phyloP scores from a whole-genome alignment of 2,888 invertebrate species.

The Brachylomia viminalis region DNA sequence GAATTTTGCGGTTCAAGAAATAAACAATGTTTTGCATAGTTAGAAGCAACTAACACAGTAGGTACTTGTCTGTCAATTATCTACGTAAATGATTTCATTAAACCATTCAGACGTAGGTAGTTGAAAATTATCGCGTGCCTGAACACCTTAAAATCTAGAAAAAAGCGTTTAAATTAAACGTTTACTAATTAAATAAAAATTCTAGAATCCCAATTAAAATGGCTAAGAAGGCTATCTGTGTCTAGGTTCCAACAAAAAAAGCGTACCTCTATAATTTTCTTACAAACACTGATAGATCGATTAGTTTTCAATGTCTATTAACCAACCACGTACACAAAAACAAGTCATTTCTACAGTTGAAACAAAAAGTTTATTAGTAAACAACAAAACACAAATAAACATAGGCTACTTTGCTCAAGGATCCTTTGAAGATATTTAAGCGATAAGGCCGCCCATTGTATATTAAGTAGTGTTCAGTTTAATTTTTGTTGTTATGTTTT shows the following conservation, averaged over 20 bases:
- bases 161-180: neutral
- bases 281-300: constrained; percentile 34
- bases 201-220: neutral
- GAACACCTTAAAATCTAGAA: neutral
- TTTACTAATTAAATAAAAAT: constrained; percentile 4
- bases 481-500: no score
- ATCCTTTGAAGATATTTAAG: neutral
- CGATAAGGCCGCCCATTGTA: no score
- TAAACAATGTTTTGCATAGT: neutral
- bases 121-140: neutral
- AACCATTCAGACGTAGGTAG: neutral
- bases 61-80: no score
- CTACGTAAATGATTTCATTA: neutral
- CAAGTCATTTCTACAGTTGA: constrained; percentile 36
- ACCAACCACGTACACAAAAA: constrained; percentile 28
- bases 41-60: neutral
- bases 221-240: constrained; percentile 4
- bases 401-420: neutral
- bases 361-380: constrained; percentile 53
- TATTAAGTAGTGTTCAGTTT: no score
- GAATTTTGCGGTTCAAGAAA: neutral
- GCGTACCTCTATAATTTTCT: constrained; percentile 14
- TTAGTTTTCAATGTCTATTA: constrained; percentile 50
- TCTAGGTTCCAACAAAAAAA: constrained; percentile 35
- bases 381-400: constrained; percentile 7